Conservation (phyloP, 2,888 invertebrate species). For the Lucinisca nassula region DNA sequence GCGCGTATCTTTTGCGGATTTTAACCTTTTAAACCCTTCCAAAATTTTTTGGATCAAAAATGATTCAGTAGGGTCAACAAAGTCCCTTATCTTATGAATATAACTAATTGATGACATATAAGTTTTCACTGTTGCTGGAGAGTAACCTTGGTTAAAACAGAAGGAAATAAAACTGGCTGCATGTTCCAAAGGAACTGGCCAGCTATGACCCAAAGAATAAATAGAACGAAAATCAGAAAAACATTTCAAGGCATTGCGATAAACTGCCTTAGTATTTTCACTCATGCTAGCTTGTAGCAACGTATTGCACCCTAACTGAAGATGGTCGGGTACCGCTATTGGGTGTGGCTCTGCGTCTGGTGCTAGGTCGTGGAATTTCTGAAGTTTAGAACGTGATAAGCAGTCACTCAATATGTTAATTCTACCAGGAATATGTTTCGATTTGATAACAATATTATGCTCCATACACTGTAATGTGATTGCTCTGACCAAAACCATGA, state of each 20-base stretch:
- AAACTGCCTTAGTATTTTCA: background rate
- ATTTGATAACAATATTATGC: conserved; percentile 21
- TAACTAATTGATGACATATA: conserved; percentile 10
- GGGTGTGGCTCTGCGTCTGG: conserved; percentile 8
- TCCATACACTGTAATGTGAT: conserved; percentile 20
- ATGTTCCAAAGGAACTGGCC: conserved; percentile 1
- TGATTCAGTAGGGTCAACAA: background rate
- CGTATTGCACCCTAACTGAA: background rate
- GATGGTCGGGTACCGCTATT: background rate
- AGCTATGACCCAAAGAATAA: background rate
- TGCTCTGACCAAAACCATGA: conserved; percentile 32
- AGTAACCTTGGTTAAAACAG: background rate
- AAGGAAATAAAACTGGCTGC: background rate
- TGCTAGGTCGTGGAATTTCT: conserved; percentile 23
- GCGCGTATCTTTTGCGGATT: background rate
- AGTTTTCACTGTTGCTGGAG: background rate
- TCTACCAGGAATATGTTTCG: conserved; percentile 29
- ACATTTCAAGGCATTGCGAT: background rate
- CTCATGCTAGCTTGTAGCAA: background rate
- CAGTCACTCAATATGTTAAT: conserved; percentile 30
- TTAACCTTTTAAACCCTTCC: background rate
- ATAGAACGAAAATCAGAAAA: background rate
- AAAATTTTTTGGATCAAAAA: background rate
- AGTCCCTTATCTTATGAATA: background rate
- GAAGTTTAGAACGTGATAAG: conserved; percentile 33